Conservation (phyloP, 2,888 invertebrate genomes). For the Tenthredo scrophulariae region DNA sequence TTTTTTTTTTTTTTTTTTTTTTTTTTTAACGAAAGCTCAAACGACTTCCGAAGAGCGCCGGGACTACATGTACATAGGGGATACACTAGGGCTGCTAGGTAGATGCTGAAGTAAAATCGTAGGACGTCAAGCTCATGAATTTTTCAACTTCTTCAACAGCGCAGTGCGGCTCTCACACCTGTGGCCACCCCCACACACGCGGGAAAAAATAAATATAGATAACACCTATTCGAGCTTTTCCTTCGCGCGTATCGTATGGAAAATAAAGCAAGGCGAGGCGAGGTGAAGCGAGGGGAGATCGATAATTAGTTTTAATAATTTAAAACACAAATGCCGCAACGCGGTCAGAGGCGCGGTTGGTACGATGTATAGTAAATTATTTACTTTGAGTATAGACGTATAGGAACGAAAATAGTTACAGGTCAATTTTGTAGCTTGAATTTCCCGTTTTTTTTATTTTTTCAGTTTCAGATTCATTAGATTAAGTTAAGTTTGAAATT, state of each 20-base stretch:
- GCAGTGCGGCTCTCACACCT: conserved; percentile 40
- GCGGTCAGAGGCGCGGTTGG: neutral
- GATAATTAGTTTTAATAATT: conserved; percentile 43
- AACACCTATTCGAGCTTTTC: neutral
- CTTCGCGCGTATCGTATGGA: neutral
- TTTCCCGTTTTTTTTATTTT: neutral
- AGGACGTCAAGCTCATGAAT: conserved; percentile 16
- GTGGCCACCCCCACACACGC: neutral
- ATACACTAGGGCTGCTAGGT: neutral
- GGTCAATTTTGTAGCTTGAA: neutral
- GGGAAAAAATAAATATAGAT: conserved; percentile 1
- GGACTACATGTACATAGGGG: neutral
- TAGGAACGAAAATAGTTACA: neutral
- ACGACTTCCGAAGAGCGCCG: neutral
- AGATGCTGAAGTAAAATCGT: neutral
- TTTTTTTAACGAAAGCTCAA: neutral
- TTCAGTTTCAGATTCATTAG: neutral
- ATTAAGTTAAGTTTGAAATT: neutral
- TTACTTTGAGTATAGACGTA: neutral
- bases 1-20: neutral
- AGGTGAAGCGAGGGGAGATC: neutral
- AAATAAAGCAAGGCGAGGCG: neutral
- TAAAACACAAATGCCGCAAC: neutral
- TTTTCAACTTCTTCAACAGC: conserved; percentile 37
- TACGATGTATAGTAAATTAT: neutral